Percentiles rank a stretch among this genome's conserved stretches.
phyloP scores from a whole-genome alignment of 2,888 invertebrate genomes.

The Drosophila phalerata region DNA sequence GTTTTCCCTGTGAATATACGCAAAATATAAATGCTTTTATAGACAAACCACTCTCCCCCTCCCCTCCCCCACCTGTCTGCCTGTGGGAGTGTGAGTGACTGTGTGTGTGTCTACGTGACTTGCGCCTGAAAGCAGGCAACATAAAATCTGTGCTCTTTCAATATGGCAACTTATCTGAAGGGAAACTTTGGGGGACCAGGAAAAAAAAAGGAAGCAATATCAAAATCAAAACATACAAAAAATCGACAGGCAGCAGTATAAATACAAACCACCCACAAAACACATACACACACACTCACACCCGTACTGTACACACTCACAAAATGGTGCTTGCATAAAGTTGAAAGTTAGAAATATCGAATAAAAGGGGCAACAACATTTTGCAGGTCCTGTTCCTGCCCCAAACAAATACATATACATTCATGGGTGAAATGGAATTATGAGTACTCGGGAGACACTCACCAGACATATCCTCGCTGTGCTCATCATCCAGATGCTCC shows the following conservation, averaged over 20 bases:
- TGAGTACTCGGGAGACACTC: constrained; percentile 81
- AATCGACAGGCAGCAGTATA: constrained; percentile 67
- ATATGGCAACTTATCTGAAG: constrained; percentile 54
- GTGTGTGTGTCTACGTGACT: constrained; percentile 63
- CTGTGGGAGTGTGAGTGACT: neutral
- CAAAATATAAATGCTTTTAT: constrained; percentile 71
- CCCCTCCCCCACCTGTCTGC: neutral
- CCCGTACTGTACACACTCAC: neutral
- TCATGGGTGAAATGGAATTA: constrained; percentile 1
- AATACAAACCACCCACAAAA: constrained; percentile 53
- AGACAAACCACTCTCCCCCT: constrained; percentile 10
- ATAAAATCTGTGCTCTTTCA: constrained; percentile 60
- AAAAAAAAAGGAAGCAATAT: constrained; percentile 28
- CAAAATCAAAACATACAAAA: constrained; percentile 74
- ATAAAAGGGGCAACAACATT: constrained; percentile 18
- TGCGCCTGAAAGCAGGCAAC: constrained; percentile 69
- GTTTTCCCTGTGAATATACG: constrained; percentile 60
- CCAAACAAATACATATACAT: neutral
- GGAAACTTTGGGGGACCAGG: neutral
- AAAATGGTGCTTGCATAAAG: constrained; percentile 23
- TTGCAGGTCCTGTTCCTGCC: constrained; percentile 31
- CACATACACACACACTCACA: constrained; percentile 24
- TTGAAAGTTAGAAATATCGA: constrained; percentile 37
- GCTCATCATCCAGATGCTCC: constrained; percentile 84
- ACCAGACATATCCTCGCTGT: constrained; percentile 87